Evolutionary conservation across 2,888 invertebrate species (phyloP), one percentile per base, ranked within the genome.

Genomic region (Choreutis nemorana): DNA sequence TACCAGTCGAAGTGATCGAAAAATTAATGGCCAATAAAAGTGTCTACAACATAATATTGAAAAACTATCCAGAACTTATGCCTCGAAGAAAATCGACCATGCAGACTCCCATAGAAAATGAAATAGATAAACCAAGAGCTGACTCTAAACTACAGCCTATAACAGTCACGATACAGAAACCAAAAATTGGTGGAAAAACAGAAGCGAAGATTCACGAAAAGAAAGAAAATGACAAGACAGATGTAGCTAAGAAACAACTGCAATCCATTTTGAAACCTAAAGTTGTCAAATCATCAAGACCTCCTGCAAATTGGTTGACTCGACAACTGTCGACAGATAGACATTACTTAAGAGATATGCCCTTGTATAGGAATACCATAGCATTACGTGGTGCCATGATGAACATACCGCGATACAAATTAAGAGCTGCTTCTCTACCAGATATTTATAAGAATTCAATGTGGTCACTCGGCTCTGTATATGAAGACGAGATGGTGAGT

Each of bases 361-460:
- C 83, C 21, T 58, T 88, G n/a, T 89, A 89, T 54, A 83, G 89
- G 38, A 90, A 90, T 48, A 89, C 87, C 0, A 85, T 94, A 40
- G 89, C 91, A 79, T 90, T 93, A 60, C 83, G 93, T 25, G 91
- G 91, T 6, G 92, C 92, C 7, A 89, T 92, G 81, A 70, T 93
- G 48, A 91, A 89, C 51, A 87, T 90, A 31, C 87, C 87, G 36
- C 85, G 90, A 35, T 93, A 93, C 61, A 83, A 86, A 31, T 68
- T 93, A 22, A 80, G 89, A 35, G 91, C 94, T 2, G 91, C 89
- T 1, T 94, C 94, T 28, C 89, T 95, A 51, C 96, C 96, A 1
- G 89, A 96, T 60, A 92, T 96, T 50, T 92, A 89, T 50, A 83
- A 86, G 35, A 91, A 91, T 53, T 92, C 91, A 3, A 87, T 89